Evolutionary conservation across 1,140 invertebrate genomes (phyloP).

Genomic region (Hydropsyche tenuis): DNA sequence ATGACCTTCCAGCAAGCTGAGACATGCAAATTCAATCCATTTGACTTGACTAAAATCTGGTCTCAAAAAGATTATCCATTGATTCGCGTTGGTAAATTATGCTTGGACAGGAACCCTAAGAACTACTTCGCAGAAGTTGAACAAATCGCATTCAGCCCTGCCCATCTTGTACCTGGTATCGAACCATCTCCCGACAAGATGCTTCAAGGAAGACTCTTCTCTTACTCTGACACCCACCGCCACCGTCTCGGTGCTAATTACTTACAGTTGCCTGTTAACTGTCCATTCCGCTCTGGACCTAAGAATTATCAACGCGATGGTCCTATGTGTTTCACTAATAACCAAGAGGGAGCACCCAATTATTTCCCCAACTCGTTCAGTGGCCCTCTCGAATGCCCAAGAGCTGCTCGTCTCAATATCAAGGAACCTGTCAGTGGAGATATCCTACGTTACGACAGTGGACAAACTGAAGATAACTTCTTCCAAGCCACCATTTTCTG

Average conservation of each 20-base stretch:
- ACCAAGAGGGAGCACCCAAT: conserved; percentile 85
- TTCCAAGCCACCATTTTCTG: conserved; percentile 84
- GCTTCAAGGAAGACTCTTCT: conserved; percentile 92
- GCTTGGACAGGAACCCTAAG: conserved; percentile 86
- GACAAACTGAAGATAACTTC: conserved; percentile 88
- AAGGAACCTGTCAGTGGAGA: conserved; percentile 66
- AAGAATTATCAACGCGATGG: conserved; percentile 92
- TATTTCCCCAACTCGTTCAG: conserved; percentile 96
- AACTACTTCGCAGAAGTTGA: conserved; percentile 97
- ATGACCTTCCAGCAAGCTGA: conserved; percentile 79
- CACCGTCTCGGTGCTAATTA: conserved; percentile 94
- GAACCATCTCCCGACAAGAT: conserved; percentile 94
- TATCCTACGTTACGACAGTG: conserved; percentile 78
- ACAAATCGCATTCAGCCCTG: conserved; percentile 92
- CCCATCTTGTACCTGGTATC: conserved; percentile 91
- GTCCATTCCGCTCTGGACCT: conserved; percentile 74
- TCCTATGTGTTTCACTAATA: conserved; percentile 67
- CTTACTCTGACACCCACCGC: conserved; percentile 94
- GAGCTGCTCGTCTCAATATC: conserved; percentile 64
- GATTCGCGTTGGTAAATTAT: conserved; percentile 89
- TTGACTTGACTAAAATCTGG: conserved; percentile 95
- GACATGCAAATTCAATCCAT: conserved; percentile 82
- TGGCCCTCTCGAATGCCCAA: conserved; percentile 72
- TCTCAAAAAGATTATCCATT: conserved; percentile 89
- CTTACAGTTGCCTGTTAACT: conserved; percentile 94